Evolutionary conservation across 2,797 vertebrate species (phyloP).

Genomic region (Sus cebifrons): DNA sequence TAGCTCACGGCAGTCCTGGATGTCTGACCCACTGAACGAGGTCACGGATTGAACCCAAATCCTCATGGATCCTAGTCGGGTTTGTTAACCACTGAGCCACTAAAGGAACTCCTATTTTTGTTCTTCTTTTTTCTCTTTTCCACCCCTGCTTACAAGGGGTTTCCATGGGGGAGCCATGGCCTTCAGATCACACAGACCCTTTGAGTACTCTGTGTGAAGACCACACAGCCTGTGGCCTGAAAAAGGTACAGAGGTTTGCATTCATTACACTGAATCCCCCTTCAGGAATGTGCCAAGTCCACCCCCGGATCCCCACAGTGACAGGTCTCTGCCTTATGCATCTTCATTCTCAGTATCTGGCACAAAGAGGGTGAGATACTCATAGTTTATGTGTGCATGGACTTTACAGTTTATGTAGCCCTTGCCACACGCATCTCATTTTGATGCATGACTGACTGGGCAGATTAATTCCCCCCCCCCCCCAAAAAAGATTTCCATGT

Average conservation of each 20-base stretch:
- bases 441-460: neutral
- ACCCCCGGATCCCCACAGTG: neutral
- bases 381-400: fast-evolving
- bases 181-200: neutral
- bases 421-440: fast-evolving
- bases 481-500: neutral
- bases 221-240: neutral
- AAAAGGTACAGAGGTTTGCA: fast-evolving
- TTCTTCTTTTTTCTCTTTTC: neutral
- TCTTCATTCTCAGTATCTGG: fast-evolving
- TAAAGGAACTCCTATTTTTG: neutral
- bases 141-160: no score
- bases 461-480: fast-evolving
- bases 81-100: no score
- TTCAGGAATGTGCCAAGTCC: neutral
- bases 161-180: neutral
- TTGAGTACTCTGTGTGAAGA: neutral
- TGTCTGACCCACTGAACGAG: no score
- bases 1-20: no score
- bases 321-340: fast-evolving
- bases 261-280: fast-evolving
- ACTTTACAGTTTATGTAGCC: neutral
- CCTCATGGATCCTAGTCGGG: no score
- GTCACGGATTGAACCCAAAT: no score
- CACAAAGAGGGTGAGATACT: neutral